Conservation (phyloP, 1,140 invertebrate genomes). For the Drosophila littoralis region DNA sequence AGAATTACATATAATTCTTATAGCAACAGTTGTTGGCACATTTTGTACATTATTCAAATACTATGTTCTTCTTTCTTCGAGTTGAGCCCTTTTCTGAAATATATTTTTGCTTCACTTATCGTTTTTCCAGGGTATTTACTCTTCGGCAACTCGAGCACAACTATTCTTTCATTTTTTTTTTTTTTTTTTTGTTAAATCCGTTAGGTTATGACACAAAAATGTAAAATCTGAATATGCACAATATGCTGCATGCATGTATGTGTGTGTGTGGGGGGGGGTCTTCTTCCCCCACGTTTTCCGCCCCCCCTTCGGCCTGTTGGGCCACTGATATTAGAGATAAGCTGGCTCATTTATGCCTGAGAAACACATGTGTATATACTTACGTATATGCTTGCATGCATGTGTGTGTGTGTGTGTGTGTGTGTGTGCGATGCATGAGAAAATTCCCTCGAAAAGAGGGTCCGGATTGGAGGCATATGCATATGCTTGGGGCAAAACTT, state of each 20-base stretch:
- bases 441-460: conserved; percentile 23
- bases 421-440: background rate
- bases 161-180: background rate
- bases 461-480: conserved; percentile 25
- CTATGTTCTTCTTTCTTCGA: too few relatives aligned
- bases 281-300: background rate
- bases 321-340: conserved; percentile 50
- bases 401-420: background rate
- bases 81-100: too few relatives aligned
- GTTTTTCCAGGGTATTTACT: conserved; percentile 1
- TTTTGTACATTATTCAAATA: too few relatives aligned
- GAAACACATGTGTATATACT: conserved; percentile 15
- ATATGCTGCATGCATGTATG: background rate
- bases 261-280: background rate
- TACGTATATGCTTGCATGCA: conserved; percentile 10
- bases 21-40: too few relatives aligned
- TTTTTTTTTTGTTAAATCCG: conserved; percentile 18
- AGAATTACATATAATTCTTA: too few relatives aligned
- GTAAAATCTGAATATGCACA: conserved; percentile 48
- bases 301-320: background rate
- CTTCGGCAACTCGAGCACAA: background rate
- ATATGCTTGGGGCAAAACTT: conserved; percentile 3
- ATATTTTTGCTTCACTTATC: background rate
- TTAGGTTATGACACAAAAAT: conserved; percentile 32
- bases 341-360: conserved; percentile 33